These are phyloP conservation scores for Apamea monoglypha DNA, from an alignment of 2,888 invertebrate genomes.

Conservation along the genomic window DNA sequence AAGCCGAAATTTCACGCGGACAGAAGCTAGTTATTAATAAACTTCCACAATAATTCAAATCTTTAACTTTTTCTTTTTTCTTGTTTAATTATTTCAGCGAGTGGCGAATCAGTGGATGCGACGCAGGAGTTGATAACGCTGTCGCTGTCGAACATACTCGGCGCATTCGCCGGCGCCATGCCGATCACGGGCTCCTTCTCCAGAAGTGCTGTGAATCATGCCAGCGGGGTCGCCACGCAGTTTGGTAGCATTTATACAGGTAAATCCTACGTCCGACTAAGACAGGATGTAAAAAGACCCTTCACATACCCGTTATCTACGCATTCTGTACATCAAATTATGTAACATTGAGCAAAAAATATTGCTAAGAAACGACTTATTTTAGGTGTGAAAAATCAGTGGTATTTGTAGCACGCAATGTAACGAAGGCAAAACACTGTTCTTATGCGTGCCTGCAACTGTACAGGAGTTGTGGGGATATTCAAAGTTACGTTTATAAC, in stretches of 20 bases:
- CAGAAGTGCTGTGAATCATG: slow-evolving; percentile 97
- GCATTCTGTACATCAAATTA: neutral
- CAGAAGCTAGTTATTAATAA: no score
- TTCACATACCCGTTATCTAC: neutral
- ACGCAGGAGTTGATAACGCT: slow-evolving; percentile 97
- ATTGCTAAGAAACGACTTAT: neutral
- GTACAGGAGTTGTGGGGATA: no score
- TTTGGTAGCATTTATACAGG: slow-evolving; percentile 96
- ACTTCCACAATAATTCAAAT: neutral
- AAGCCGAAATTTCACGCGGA: neutral
- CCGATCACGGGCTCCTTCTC: slow-evolving; percentile 97
- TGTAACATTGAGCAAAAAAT: neutral
- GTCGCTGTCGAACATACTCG: slow-evolving; percentile 95
- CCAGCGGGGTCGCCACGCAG: slow-evolving; percentile 97
- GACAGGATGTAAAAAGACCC: neutral
- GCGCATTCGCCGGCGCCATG: slow-evolving; percentile 97
- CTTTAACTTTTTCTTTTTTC: no score
- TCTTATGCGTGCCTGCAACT: no score
- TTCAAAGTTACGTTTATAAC: no score
- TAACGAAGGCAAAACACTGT: no score
- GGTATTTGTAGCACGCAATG: no score
- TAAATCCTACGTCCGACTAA: slow-evolving; percentile 68
- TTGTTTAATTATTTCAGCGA: slow-evolving; percentile 87
- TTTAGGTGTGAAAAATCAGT: no score
- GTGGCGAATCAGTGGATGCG: slow-evolving; percentile 95